phyloP scores from a whole-genome alignment of 2,888 invertebrate genomes.

The Hymenopus coronatus region DNA sequence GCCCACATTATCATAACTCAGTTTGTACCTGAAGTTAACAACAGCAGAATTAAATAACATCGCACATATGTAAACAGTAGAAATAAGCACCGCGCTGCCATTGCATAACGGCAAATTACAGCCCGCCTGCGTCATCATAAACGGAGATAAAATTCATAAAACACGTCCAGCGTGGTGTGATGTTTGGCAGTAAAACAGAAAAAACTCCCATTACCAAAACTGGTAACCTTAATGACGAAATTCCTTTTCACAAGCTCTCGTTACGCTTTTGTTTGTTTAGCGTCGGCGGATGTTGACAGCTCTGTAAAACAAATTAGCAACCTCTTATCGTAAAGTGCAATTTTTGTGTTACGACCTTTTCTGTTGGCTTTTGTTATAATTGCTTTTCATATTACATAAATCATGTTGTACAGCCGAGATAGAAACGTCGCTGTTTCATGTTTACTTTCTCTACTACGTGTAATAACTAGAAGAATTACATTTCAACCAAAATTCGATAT shows the following conservation, averaged over 20 bases:
- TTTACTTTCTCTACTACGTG: too few relatives aligned
- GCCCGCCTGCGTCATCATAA: neutral
- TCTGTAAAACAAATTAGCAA: neutral
- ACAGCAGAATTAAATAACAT: neutral
- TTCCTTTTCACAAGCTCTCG: neutral
- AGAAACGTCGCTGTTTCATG: neutral
- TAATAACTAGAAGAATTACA: too few relatives aligned
- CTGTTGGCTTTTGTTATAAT: neutral
- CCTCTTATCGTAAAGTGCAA: neutral
- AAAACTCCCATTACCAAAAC: neutral
- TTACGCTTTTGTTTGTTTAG: neutral
- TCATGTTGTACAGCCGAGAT: neutral
- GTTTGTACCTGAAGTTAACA: too few relatives aligned
- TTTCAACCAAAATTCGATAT: too few relatives aligned
- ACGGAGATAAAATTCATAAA: neutral
- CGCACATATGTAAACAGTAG: neutral
- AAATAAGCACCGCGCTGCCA: too few relatives aligned
- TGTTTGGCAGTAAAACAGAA: neutral
- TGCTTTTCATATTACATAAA: neutral
- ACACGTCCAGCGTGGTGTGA: neutral
- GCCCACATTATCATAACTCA: too few relatives aligned
- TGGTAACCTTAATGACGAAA: neutral
- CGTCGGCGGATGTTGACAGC: neutral
- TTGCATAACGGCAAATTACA: neutral
- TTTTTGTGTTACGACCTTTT: neutral